These are phyloP conservation scores for Leptodactylus fallax DNA, from an alignment of 2,797 vertebrate genomes.

Conservation along the genomic window DNA sequence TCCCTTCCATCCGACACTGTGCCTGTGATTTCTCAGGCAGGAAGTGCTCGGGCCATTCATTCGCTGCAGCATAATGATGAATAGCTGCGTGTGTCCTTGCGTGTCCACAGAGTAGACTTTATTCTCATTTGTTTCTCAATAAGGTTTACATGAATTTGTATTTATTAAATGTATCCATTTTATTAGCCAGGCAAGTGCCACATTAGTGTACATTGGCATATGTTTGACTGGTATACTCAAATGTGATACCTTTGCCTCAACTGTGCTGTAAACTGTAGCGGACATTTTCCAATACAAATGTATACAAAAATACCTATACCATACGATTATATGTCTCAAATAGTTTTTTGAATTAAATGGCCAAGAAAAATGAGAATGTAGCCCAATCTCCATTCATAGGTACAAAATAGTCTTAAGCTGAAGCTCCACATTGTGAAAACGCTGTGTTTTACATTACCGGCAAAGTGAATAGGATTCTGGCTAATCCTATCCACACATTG, in stretches of 20 bases:
- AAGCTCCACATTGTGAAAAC: no score
- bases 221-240: not conserved
- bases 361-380: no score
- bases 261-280: no score
- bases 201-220: not conserved
- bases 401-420: no score
- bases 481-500: no score
- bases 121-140: not conserved
- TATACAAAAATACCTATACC: no score
- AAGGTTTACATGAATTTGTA: not conserved
- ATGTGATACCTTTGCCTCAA: not conserved
- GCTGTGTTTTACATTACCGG: no score
- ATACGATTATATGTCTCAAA: no score
- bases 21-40: not conserved
- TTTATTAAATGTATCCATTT: not conserved
- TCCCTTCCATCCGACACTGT: constrained; percentile 15
- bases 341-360: no score
- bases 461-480: no score
- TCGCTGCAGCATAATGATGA: constrained; percentile 5
- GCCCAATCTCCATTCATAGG: no score
- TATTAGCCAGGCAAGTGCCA: not conserved
- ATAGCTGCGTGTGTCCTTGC: not conserved
- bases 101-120: not conserved
- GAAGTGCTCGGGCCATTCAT: constrained; percentile 7
- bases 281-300: no score